Evolutionary conservation across 2,888 invertebrate genomes (phyloP).

Genomic region (Lapara coniferarum): DNA sequence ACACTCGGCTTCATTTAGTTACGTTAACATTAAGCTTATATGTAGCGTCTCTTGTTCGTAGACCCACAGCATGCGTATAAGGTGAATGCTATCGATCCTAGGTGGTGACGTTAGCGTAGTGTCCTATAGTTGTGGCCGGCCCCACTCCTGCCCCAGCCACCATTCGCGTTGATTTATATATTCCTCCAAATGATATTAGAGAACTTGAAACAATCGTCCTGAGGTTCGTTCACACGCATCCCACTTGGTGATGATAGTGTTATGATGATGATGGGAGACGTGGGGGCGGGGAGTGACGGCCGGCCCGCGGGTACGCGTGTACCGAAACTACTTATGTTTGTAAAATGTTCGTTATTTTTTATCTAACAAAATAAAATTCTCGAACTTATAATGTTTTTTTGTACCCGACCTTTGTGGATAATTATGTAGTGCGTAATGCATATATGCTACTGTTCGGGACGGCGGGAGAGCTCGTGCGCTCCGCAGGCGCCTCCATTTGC

Average conservation of each 20-base stretch:
- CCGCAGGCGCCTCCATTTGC: background rate
- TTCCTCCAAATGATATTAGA: background rate
- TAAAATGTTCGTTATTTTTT: constrained; percentile 42
- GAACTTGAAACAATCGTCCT: background rate
- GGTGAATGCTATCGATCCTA: constrained; percentile 32
- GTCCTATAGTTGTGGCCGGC: constrained; percentile 28
- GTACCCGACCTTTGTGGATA: constrained; percentile 25
- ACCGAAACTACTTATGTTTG: constrained; percentile 39
- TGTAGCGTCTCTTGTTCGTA: constrained; percentile 35
- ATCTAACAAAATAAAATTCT: constrained; percentile 41
- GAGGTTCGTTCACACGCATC: constrained; percentile 5
- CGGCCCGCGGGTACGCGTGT: constrained; percentile 31
- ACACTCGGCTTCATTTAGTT: constrained; percentile 36
- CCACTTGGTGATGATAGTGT: background rate
- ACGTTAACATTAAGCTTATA: constrained; percentile 42
- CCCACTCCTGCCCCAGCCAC: background rate
- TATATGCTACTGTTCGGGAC: constrained; percentile 11
- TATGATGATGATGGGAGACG: no score
- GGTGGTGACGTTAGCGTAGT: constrained; percentile 30
- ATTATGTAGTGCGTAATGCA: constrained; percentile 30
- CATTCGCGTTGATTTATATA: background rate
- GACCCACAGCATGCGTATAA: constrained; percentile 36
- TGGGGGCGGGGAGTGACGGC: background rate
- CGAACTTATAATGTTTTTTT: constrained; percentile 43
- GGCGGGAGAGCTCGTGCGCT: background rate